Conservation (phyloP, 2,888 invertebrate genomes). For the Habrosyne pyritoides region DNA sequence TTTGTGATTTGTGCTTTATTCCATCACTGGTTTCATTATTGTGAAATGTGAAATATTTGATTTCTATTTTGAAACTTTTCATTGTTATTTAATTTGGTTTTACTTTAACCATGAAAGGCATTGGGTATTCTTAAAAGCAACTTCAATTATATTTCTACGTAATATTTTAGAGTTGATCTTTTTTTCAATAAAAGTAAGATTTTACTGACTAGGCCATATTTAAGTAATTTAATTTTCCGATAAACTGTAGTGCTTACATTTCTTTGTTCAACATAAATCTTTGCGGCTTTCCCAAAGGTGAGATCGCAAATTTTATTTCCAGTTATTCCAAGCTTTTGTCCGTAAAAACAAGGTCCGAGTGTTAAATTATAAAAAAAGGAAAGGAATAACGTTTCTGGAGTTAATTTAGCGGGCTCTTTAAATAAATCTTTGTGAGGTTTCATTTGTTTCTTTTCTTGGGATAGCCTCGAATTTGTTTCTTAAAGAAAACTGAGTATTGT, state of each 20-base stretch:
- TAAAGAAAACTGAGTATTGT: slow-evolving; percentile 8
- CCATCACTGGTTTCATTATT: no score
- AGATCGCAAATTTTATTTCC: slow-evolving; percentile 43
- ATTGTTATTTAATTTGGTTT: no score
- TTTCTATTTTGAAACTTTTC: no score
- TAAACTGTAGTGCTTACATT: not conserved
- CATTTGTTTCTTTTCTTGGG: slow-evolving; percentile 49
- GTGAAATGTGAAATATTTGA: no score
- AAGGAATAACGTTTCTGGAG: slow-evolving; percentile 54
- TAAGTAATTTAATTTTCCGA: not conserved
- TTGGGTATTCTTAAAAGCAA: no score
- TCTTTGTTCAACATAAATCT: slow-evolving; percentile 19
- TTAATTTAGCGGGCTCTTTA: slow-evolving; percentile 56
- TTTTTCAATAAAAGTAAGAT: not conserved
- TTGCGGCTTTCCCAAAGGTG: slow-evolving; percentile 23
- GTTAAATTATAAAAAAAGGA: slow-evolving; percentile 61
- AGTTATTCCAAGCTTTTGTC: slow-evolving; percentile 41
- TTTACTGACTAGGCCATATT: not conserved
- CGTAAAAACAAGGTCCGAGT: slow-evolving; percentile 43
- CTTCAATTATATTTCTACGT: no score
- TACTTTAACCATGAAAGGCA: no score
- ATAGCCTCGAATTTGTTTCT: slow-evolving; percentile 26
- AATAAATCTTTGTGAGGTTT: slow-evolving; percentile 59
- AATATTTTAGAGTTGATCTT: no score
- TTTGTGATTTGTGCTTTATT: no score